Evolutionary conservation across 1,140 invertebrate genomes (phyloP).

Genomic region (Aporrectodea caliginosa): DNA sequence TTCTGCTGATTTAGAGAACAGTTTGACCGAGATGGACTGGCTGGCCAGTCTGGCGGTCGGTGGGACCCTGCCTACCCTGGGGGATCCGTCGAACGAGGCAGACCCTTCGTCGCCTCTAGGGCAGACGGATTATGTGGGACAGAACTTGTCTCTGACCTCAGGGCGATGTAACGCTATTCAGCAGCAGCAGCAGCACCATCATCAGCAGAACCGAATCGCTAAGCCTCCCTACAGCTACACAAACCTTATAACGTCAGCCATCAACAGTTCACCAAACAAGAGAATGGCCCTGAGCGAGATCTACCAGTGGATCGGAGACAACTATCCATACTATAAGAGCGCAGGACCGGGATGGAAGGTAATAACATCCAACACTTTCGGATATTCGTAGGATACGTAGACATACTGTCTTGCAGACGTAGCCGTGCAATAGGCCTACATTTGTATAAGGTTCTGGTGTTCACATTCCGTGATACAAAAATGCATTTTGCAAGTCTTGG

Average conservation of each 20-base stretch:
- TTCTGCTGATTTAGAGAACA: conserved; percentile 59
- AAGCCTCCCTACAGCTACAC: conserved; percentile 67
- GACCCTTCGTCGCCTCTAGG: neutral
- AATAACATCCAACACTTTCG: too few species aligned
- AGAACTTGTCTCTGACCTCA: neutral
- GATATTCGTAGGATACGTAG: too few species aligned
- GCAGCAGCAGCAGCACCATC: neutral
- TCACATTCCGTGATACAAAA: too few species aligned
- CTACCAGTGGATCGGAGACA: conserved; percentile 59
- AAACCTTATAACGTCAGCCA: conserved; percentile 68
- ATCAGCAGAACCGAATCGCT: conserved; percentile 36
- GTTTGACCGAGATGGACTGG: conserved; percentile 62
- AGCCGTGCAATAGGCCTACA: too few species aligned
- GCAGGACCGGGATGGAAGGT: conserved; percentile 72
- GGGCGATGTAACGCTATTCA: neutral
- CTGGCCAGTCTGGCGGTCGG: conserved; percentile 57
- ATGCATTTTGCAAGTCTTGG: too few species aligned
- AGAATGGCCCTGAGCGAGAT: conserved; percentile 60
- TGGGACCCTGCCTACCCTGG: conserved; percentile 44
- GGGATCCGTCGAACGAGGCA: neutral
- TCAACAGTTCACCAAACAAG: conserved; percentile 64
- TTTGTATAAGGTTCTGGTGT: too few species aligned
- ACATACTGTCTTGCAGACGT: too few species aligned
- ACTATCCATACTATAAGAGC: conserved; percentile 64
- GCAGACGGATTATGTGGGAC: neutral